These are phyloP conservation scores for Mythimna pallens DNA, from an alignment of 2,888 invertebrate genomes.

Conservation along the genomic window DNA sequence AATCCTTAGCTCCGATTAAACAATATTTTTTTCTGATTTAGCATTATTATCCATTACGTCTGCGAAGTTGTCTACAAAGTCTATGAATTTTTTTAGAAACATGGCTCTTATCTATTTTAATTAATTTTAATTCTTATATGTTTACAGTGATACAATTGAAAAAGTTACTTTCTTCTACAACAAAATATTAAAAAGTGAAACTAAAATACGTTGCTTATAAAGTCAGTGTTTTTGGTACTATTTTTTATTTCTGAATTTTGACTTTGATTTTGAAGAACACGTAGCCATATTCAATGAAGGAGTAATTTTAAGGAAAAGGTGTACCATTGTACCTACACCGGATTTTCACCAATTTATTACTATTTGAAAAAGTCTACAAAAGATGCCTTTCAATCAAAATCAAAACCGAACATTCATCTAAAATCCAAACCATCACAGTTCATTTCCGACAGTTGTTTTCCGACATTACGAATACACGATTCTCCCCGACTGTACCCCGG, in stretches of 20 bases:
- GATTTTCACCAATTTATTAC: too few species aligned
- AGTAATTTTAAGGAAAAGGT: too few species aligned
- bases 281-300: too few species aligned
- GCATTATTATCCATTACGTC: neutral
- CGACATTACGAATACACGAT: constrained; percentile 21
- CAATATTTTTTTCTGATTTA: neutral
- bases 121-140: neutral
- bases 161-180: too few species aligned
- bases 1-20: neutral
- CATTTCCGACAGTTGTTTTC: neutral
- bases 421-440: neutral
- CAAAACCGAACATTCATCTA: neutral
- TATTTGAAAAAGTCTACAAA: neutral
- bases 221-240: too few species aligned
- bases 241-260: too few species aligned
- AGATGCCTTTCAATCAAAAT: neutral
- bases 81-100: neutral
- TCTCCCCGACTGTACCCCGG: constrained; percentile 67
- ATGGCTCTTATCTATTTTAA: neutral
- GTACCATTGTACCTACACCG: too few species aligned
- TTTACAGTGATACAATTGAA: too few species aligned
- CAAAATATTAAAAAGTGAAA: too few species aligned
- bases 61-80: neutral
- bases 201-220: too few species aligned
- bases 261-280: too few species aligned